phyloP scores from a whole-genome alignment of 2,888 invertebrate genomes.

The Tromatobia lineatoria region DNA sequence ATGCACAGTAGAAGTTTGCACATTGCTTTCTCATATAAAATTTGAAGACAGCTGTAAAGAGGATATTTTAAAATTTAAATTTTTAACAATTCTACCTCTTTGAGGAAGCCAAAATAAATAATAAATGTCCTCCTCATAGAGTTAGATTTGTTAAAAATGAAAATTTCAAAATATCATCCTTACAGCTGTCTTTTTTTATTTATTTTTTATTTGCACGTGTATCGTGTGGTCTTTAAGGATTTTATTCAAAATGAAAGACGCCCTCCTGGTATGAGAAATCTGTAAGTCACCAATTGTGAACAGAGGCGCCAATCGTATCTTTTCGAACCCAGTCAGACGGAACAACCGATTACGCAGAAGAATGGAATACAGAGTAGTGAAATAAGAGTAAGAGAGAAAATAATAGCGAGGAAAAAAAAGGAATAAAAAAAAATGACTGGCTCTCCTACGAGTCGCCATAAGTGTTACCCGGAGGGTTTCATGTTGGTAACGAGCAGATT shows the following conservation, averaged over 20 bases:
- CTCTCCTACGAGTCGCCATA: conserved; percentile 47
- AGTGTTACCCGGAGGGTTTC: conserved; percentile 77
- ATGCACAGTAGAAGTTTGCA: no score
- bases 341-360: conserved; percentile 54
- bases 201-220: no score
- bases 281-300: conserved; percentile 35
- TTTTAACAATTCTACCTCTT: no score
- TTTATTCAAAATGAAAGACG: conserved; percentile 34
- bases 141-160: no score
- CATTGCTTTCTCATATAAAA: no score
- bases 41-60: no score
- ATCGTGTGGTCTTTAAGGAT: conserved; percentile 50
- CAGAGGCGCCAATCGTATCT: conserved; percentile 63
- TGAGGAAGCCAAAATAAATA: no score
- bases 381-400: conserved; percentile 32
- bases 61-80: no score
- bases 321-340: conserved; percentile 16
- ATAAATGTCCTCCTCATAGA: no score
- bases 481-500: conserved; percentile 84
- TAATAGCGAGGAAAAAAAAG: conserved; percentile 62
- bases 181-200: no score
- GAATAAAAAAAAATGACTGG: conserved; percentile 38
- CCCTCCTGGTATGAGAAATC: conserved; percentile 68
- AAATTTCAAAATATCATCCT: no score
- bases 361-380: conserved; percentile 41